Percentiles rank a stretch among this genome's conserved stretches.
Evolutionary conservation across 2,888 invertebrate genomes (phyloP).

Genomic region (Notodonta ziczac): DNA sequence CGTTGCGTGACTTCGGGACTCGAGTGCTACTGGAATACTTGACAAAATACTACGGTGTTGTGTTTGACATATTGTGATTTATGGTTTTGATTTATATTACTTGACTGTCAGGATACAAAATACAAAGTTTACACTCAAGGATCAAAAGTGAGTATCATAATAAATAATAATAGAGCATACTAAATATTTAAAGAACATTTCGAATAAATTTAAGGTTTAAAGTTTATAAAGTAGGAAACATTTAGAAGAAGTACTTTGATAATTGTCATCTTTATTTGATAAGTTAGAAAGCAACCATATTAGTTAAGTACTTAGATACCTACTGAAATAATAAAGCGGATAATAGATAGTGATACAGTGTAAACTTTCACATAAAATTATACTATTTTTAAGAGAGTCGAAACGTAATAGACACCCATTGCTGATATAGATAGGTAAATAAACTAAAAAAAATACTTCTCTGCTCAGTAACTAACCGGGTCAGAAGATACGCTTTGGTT

Average conservation of each 20-base stretch:
- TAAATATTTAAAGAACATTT: no score
- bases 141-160: slow-evolving; percentile 34
- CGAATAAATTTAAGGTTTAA: background rate
- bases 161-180: background rate
- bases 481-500: slow-evolving; percentile 52
- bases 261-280: no score
- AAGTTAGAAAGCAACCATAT: no score
- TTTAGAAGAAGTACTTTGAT: background rate
- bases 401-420: slow-evolving; percentile 17
- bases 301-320: no score
- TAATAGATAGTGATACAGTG: slow-evolving; percentile 7
- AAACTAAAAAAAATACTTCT: slow-evolving; percentile 41
- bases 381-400: slow-evolving; percentile 19
- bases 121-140: slow-evolving; percentile 33
- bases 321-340: no score
- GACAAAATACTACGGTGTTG: slow-evolving; percentile 48
- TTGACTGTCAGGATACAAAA: slow-evolving; percentile 37
- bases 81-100: slow-evolving; percentile 29
- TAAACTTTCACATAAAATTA: slow-evolving; percentile 31
- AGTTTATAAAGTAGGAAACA: background rate
- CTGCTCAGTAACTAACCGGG: slow-evolving; percentile 47
- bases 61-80: slow-evolving; percentile 58
- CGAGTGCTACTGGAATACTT: slow-evolving; percentile 54
- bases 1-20: slow-evolving; percentile 68
- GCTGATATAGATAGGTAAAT: slow-evolving; percentile 33